Evolutionary conservation across 2,113 vertebrate species (phyloP).

Genomic region (Otis tarda): DNA sequence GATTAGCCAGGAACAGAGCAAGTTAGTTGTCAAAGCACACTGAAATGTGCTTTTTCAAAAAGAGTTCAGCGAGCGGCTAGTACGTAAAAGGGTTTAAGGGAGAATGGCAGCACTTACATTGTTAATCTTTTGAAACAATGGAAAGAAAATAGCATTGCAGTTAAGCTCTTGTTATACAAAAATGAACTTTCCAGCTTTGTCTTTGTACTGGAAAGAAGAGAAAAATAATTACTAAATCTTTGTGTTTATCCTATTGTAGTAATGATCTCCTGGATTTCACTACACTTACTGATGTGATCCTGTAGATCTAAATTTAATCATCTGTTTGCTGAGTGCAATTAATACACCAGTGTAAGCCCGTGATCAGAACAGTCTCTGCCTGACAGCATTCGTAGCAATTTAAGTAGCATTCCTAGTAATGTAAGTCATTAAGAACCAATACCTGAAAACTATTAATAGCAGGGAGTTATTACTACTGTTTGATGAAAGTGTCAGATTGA

Average conservation of each 20-base stretch:
- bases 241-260: background rate
- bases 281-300: background rate
- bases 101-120: slow-evolving; percentile 17
- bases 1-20: slow-evolving; percentile 22
- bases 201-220: slow-evolving; percentile 4
- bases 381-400: too few species aligned
- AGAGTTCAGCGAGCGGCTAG: background rate
- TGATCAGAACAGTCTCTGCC: background rate
- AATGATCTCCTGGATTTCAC: background rate
- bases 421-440: background rate
- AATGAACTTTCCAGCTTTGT: slow-evolving; percentile 35
- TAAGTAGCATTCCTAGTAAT: background rate
- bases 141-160: slow-evolving; percentile 13
- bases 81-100: background rate
- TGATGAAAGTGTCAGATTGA: background rate
- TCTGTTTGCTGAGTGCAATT: background rate
- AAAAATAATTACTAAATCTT: slow-evolving; percentile 12
- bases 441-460: slow-evolving; percentile 23
- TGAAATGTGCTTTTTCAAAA: slow-evolving; percentile 34
- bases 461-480: background rate
- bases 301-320: background rate
- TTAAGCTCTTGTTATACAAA: slow-evolving; percentile 26
- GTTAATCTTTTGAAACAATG: slow-evolving; percentile 54
- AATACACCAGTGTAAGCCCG: background rate
- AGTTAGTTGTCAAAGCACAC: slow-evolving; percentile 51